Conservation (phyloP, 2,113 vertebrate species). For the Uropsilus gracilis region DNA sequence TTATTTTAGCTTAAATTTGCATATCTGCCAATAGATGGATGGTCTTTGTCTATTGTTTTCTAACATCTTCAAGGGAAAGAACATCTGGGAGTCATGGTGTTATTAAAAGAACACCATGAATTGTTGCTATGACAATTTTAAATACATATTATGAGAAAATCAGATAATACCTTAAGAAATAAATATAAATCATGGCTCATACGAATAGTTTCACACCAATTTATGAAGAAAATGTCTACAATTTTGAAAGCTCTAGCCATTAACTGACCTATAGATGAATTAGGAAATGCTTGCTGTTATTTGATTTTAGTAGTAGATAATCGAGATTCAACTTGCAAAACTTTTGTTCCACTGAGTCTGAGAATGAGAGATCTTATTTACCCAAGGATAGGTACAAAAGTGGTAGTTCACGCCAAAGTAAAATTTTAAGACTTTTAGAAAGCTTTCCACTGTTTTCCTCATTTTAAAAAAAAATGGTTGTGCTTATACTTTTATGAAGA, state of each 20-base stretch:
- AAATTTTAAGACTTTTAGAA: constrained; percentile 1
- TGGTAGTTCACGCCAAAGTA: neutral
- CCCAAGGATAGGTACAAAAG: neutral
- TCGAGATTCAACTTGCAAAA: constrained; percentile 38
- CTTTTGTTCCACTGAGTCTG: neutral
- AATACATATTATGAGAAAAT: constrained; percentile 26
- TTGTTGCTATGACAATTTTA: constrained; percentile 24
- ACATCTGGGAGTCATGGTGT: neutral
- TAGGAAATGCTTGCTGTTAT: neutral
- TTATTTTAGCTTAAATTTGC: neutral
- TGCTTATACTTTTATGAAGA: neutral
- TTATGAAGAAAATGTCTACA: constrained; percentile 33
- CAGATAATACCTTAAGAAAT: constrained; percentile 5
- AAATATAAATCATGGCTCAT: neutral
- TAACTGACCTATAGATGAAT: neutral
- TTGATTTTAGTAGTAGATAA: constrained; percentile 27
- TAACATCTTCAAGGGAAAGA: constrained; percentile 38
- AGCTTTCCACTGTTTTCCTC: neutral
- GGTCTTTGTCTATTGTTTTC: constrained; percentile 35
- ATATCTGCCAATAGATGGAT: neutral
- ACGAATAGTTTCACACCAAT: constrained; percentile 5
- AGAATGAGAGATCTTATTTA: constrained; percentile 25
- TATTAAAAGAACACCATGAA: constrained; percentile 36
- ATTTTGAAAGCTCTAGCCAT: neutral
- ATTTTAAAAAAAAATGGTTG: neutral